Conservation (phyloP, 2,797 vertebrate genomes). For the Morus bassanus region DNA sequence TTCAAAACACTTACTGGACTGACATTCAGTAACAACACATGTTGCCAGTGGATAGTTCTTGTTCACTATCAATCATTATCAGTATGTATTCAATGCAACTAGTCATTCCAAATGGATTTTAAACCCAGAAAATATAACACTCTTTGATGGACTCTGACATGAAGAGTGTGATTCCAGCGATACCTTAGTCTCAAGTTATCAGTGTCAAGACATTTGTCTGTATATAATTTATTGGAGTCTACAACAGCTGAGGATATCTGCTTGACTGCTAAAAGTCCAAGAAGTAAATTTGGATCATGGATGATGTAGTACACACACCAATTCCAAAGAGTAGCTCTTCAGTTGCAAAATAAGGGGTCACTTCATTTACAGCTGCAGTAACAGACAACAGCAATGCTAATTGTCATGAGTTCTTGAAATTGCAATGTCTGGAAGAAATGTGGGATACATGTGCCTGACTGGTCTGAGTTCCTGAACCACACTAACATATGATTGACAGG, state of each 20-base stretch:
- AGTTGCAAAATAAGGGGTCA: not conserved
- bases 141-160: not conserved
- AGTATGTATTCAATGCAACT: not conserved
- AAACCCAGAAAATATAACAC: not conserved
- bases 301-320: not conserved
- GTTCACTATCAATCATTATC: not conserved
- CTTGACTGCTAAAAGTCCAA: not conserved
- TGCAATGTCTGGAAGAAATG: not conserved
- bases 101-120: not conserved
- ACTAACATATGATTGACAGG: not conserved
- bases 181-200: not conserved
- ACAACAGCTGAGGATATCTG: not conserved
- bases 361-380: not conserved
- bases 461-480: not conserved
- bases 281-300: not conserved
- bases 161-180: not conserved
- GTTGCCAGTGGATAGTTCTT: not conserved
- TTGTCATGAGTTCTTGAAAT: not conserved
- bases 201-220: not conserved
- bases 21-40: not conserved
- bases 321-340: not conserved
- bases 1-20: not conserved
- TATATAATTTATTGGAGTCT: not conserved
- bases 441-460: not conserved
- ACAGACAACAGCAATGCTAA: not conserved